Evolutionary conservation across 2,113 vertebrate species (phyloP), one percentile per base, ranked within the genome.

Genomic region (Podiceps cristatus): DNA sequence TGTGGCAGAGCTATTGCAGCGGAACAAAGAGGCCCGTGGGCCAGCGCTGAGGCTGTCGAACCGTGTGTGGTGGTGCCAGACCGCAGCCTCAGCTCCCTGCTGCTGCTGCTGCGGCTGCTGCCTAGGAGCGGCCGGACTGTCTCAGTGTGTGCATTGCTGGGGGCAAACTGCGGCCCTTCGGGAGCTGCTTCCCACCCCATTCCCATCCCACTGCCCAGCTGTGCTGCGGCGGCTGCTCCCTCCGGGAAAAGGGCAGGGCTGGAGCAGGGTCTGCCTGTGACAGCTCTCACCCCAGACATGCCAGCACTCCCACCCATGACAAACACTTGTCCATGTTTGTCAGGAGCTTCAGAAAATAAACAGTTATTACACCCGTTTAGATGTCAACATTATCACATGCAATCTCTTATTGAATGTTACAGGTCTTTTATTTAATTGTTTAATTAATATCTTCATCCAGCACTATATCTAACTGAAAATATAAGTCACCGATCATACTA

Each of bases 31-130:
- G 29, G 37, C 19, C 27, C 22, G 13, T 25, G 10, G 55, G n/a
- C 29, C 24, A 44, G 15, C 0, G 1, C 17, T 56, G 40, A 9
- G 55, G 27, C 9, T 22, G 40, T 20, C 23, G 18, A 59, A 52
- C 11, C 0, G 0, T 12, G 60, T 0, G 0, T 2, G 15, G 8
- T 18, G 14, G 7, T 40, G 27, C 2, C 3, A 28, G 35, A 19
- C 14, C 29, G 23, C 33, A 47, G 44, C 33, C 44, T 58, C 40
- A 0, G 0, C n/a, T 74, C 80, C 40, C 42, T 56, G 45, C 56
- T 62, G 42, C 42, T 49, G 13, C 28, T 69, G 29, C 28, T 17
- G 6, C 15, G 13, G 44, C n/a, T 52, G 44, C 23, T 64, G 37
- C 58, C 7, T 5, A 67, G 35, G 52, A 86, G 31, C 1, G 4